Evolutionary conservation across 2,888 invertebrate species (phyloP), one percentile per base, ranked within the genome.

Genomic region (Dryadula phaetusa): DNA sequence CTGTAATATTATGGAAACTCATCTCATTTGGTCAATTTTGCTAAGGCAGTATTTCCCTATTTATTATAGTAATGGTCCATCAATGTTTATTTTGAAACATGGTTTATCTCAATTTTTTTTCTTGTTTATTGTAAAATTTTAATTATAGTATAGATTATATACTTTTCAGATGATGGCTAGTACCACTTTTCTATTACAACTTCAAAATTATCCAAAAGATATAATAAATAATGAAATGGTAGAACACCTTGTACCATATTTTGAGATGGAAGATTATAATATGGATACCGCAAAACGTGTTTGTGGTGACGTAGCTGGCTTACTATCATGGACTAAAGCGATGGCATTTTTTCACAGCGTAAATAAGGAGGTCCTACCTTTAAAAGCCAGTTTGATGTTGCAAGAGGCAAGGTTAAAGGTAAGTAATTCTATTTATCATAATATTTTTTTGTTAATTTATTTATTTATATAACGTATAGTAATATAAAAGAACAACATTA

Each of bases 161-260:
- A 63, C 61, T 61, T 72, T 83, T 34, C 77, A 97, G 95, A 96
- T 99, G 95, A 99, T 99, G 99, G 97, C 98, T 0, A 97, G 97
- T 75, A 96, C 98, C 0, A 98, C 98, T 12, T 99, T 99, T 84
- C 90, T 98, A 47, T 92, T 98, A 4, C 98, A 98, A 82, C 92
- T 99, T 18, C 97, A 98, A 92, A 98, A 98, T 81, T 99, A 98
- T 84, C 98, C 98, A 0, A 98, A 98, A 90, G 99, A 99, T 81
- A 97, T 97, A 8, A 99, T 99, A 70, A 99, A 98, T 84, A 98
- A 98, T 79, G 99, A 99, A 91, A 98, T 99, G 95, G 97, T 99
- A 8, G 99, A 99, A 82, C 93, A 99, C 69, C 87, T 99, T 64
- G 94, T 95, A 74, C 98, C 98, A 0, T 99, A 98, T 85, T 97